Base-by-base conservation (phyloP, 2,888 invertebrate genomes). In the Drosophila tripunctata region DNA sequence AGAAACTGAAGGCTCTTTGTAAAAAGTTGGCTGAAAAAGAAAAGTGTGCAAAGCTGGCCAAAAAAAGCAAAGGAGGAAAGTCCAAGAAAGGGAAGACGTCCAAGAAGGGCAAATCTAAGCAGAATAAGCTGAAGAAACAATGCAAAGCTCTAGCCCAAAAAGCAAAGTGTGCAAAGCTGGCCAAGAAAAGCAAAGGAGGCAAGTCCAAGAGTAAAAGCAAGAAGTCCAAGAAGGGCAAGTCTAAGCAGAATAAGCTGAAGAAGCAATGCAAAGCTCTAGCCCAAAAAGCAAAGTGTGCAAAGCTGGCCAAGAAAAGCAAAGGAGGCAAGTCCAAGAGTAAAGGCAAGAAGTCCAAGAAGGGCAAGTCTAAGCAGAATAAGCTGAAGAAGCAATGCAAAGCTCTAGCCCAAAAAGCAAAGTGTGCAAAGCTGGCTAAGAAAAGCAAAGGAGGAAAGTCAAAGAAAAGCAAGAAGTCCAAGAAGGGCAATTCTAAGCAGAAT, bases 301-400 rank as follows among this genome's bases (percentile, higher is more conserved):
- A 50, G 27, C 2, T 30, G 21, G 15, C 17, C 15, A n/a, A 40
- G 40, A 40, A 51, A 5, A 30, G 51, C 40, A 40, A 40, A 19
- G 14, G 21, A 41, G n/a, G 27, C 3, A 19, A 30, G 19, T 8
- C 21, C 15, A 38, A 40, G 22, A n/a, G n/a, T n/a, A 21, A 21
- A 21, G 21, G 21, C 21, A 21, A 21, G 21, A 21, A 21, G 21
- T 21, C 21, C 21, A 21, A 21, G n/a, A n/a, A n/a, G 21, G 21
- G 21, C 21, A 21, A 21, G 3, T 21, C 21, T 21, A 21, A 36
- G 19, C 5, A 19, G 2, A n/a, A 22, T 14, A 35, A 15, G 7
- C 12, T n/a, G 7, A 47, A 10, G 10, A 17, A 19, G 3, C 21
- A 45, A 30, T 30, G 30, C 10, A 43, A 36, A 33, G 19, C 21